Conservation (phyloP, 2,888 invertebrate genomes). For the Tupiocoris notatus region DNA sequence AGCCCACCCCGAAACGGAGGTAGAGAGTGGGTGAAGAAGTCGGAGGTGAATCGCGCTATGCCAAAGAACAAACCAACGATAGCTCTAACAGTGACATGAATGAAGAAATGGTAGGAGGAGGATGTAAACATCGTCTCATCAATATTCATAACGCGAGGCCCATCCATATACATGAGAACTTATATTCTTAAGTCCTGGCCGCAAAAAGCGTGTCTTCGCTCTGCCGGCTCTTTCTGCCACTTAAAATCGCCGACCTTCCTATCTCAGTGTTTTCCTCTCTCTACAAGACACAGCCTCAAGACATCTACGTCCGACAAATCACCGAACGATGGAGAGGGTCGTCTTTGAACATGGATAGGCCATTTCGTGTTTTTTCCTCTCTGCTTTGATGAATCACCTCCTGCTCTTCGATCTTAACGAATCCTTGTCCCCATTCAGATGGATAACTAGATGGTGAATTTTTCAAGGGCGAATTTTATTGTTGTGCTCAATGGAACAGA, state of each 20-base stretch:
- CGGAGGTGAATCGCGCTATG: neutral
- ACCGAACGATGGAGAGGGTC: neutral
- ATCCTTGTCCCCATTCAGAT: neutral
- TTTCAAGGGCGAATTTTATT: too few relatives aligned
- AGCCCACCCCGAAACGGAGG: neutral
- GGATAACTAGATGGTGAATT: too few relatives aligned
- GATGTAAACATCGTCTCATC: constrained; percentile 35
- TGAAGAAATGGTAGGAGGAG: neutral
- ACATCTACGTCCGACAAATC: neutral
- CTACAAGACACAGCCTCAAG: neutral
- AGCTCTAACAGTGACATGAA: neutral
- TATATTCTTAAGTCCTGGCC: constrained; percentile 34
- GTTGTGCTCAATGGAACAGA: too few relatives aligned
- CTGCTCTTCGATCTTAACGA: neutral
- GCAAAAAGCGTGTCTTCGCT: constrained; percentile 3
- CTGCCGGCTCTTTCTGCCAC: neutral
- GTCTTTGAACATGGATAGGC: neutral
- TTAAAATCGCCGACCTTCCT: neutral
- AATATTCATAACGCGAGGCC: constrained; percentile 38
- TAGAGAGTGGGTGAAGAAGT: neutral
- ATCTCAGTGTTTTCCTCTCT: neutral
- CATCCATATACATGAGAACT: constrained; percentile 40
- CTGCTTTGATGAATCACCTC: neutral
- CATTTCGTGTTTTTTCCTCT: neutral
- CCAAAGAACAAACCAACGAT: neutral